Conservation (phyloP, 2,888 invertebrate genomes). For the Drosophila fungiperda region DNA sequence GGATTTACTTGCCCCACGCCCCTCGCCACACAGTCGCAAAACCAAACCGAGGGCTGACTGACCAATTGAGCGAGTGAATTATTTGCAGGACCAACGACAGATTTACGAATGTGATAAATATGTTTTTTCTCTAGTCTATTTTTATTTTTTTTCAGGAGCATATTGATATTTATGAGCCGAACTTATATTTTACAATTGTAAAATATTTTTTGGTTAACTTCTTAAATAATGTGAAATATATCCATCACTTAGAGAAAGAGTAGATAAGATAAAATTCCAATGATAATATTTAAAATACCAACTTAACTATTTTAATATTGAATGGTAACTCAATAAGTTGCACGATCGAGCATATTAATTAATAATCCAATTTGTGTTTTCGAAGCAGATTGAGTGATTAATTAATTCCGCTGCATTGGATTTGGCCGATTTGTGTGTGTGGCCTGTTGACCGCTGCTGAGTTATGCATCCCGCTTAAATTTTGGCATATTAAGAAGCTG, state of each 20-base stretch:
- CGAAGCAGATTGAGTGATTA: slow-evolving; percentile 8
- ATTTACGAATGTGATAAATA: slow-evolving; percentile 35
- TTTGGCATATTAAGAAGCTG: slow-evolving; percentile 46
- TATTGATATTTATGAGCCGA: not conserved
- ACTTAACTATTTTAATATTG: not conserved
- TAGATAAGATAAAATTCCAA: not conserved
- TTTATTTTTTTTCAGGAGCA: not conserved
- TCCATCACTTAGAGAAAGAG: not conserved
- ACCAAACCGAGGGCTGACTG: slow-evolving; percentile 23
- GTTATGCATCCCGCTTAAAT: slow-evolving; percentile 53
- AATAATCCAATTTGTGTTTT: not conserved
- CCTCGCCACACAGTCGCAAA: slow-evolving; percentile 4
- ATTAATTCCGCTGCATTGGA: slow-evolving; percentile 24
- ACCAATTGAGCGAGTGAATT: slow-evolving; percentile 37
- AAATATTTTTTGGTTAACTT: not conserved
- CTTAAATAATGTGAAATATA: not conserved
- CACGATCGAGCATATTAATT: not conserved
- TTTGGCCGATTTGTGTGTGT: slow-evolving; percentile 28
- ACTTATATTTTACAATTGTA: not conserved
- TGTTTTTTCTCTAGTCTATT: not conserved
- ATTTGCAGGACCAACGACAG: slow-evolving; percentile 6
- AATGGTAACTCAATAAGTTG: not conserved
- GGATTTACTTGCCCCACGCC: slow-evolving; percentile 41
- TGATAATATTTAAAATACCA: not conserved
- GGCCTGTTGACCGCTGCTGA: slow-evolving; percentile 55